Percentiles rank a stretch among this genome's conserved stretches.
phyloP scores from a whole-genome alignment of 2,113 vertebrate species.

The Hippolais icterina region DNA sequence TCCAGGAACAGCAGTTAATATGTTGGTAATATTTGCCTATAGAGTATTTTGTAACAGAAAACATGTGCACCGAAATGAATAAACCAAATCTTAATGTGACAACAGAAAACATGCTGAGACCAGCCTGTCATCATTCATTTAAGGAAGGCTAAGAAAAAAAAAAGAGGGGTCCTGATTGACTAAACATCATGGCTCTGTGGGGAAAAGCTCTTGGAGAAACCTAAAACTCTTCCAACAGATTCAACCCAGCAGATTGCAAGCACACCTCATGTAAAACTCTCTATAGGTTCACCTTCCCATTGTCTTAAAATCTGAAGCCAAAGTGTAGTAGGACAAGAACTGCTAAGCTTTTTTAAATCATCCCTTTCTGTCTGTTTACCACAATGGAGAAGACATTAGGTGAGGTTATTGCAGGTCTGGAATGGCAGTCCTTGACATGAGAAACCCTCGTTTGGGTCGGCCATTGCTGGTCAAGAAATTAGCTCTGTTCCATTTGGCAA shows the following conservation, averaged over 20 bases:
- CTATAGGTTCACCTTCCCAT: neutral
- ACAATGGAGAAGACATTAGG: neutral
- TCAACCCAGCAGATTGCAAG: neutral
- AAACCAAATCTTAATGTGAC: constrained; percentile 61
- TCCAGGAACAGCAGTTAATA: neutral
- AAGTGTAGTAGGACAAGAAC: neutral
- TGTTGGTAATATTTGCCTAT: constrained; percentile 49
- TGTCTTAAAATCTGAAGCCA: neutral
- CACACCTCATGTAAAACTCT: neutral
- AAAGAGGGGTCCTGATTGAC: constrained; percentile 29
- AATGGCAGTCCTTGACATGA: neutral
- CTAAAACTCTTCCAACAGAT: neutral
- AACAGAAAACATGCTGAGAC: constrained; percentile 66
- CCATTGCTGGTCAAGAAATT: neutral
- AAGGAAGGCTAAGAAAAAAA: constrained; percentile 1
- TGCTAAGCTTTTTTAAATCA: neutral
- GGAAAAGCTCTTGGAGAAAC: neutral
- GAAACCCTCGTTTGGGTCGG: neutral
- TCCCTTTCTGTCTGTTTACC: neutral
- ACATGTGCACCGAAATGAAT: constrained; percentile 44
- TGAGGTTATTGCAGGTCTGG: neutral
- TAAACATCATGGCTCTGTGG: constrained; percentile 14
- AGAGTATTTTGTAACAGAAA: constrained; percentile 56
- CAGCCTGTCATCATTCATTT: constrained; percentile 59
- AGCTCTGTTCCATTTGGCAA: neutral